phyloP scores from a whole-genome alignment of 1,140 invertebrate genomes.

The Nasonia giraulti region DNA sequence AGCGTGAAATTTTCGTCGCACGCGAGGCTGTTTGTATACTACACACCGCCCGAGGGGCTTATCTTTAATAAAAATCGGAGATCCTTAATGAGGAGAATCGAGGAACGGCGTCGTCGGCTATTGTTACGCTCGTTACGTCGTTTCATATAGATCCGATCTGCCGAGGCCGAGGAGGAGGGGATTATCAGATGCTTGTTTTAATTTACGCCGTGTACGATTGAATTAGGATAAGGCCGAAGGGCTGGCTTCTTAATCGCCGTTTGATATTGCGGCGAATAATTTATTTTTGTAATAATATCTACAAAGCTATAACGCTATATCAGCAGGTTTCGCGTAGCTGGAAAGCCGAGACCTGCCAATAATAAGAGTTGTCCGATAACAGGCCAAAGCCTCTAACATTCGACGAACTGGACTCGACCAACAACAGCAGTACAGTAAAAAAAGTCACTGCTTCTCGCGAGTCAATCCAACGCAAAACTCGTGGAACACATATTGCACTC shows the following conservation, averaged over 20 bases:
- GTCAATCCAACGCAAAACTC: not conserved
- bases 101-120: not conserved
- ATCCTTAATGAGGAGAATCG: slow-evolving; percentile 24
- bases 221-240: not conserved
- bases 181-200: slow-evolving; percentile 34
- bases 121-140: not conserved
- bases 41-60: not conserved
- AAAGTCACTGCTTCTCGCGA: not conserved
- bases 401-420: too few species aligned
- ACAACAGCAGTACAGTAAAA: not conserved
- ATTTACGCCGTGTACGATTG: slow-evolving; percentile 9
- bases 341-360: too few species aligned
- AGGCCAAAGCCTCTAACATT: too few species aligned
- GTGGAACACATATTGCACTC: not conserved
- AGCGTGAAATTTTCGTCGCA: slow-evolving; percentile 12
- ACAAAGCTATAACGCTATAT: too few species aligned
- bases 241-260: not conserved
- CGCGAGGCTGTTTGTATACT: not conserved
- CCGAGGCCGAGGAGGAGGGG: not conserved
- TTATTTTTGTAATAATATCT: not conserved
- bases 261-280: not conserved
- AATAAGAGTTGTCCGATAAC: too few species aligned
- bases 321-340: too few species aligned
- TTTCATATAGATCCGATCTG: not conserved
- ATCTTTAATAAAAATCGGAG: slow-evolving; percentile 3